Conservation (phyloP, 2,888 invertebrate genomes). For the Drosophila imparisetae region DNA sequence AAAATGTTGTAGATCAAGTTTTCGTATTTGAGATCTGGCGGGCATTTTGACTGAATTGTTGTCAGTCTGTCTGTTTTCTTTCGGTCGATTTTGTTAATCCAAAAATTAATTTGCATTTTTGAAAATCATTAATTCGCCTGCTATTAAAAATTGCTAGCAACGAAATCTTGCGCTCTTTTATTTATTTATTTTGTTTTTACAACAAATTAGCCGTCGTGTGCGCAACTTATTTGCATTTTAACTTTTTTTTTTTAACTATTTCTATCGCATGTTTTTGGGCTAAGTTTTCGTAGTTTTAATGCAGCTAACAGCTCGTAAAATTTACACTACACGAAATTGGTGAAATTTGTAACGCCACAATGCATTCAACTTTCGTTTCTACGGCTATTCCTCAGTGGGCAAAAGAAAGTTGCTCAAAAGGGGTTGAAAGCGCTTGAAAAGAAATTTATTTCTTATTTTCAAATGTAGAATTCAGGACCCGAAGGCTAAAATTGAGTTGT, state of each 20-base stretch:
- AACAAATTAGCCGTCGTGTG: slow-evolving; percentile 47
- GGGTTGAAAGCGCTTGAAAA: slow-evolving; percentile 9
- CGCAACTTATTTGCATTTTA: slow-evolving; percentile 57
- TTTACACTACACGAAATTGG: slow-evolving; percentile 49
- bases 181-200: slow-evolving; percentile 25
- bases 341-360: slow-evolving; percentile 63
- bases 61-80: slow-evolving; percentile 30
- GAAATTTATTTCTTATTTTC: not conserved
- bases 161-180: slow-evolving; percentile 53
- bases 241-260: slow-evolving; percentile 31
- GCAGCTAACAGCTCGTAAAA: slow-evolving; percentile 55
- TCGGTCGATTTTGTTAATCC: slow-evolving; percentile 26
- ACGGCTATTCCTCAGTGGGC: slow-evolving; percentile 22
- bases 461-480: not conserved
- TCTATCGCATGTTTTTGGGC: slow-evolving; percentile 36
- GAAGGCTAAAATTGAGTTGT: not conserved
- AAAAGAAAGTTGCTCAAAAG: slow-evolving; percentile 40
- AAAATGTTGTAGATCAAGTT: slow-evolving; percentile 59
- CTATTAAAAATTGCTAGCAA: slow-evolving; percentile 54
- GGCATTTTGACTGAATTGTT: slow-evolving; percentile 22
- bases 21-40: slow-evolving; percentile 41
- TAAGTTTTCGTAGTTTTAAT: slow-evolving; percentile 48
- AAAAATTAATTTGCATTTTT: slow-evolving; percentile 66
- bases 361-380: slow-evolving; percentile 58
- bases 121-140: slow-evolving; percentile 63